Percentiles rank a stretch among this genome's conserved stretches.
Evolutionary conservation across 92 coral and sea anemone genomes (phyloP).

Genomic region (Isaurus tuberculatus): DNA sequence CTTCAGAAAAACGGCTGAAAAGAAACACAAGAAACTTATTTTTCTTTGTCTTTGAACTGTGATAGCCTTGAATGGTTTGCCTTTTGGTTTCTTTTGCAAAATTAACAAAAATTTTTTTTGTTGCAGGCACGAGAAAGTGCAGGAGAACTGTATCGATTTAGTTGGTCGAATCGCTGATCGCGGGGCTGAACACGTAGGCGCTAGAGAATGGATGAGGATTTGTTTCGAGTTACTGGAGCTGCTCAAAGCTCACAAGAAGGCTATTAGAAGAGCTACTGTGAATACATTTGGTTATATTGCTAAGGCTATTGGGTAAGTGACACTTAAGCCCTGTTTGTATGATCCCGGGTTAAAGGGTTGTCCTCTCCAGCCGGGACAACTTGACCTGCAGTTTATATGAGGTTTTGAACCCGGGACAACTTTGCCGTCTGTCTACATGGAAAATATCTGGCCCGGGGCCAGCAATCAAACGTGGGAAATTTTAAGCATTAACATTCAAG

Average conservation of each 20-base stretch:
- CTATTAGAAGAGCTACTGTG: conserved; percentile 98
- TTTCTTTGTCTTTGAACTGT: too few species aligned
- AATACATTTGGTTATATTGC: conserved; percentile 99
- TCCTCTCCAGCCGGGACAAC: too few species aligned
- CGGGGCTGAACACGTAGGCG: conserved; percentile 99
- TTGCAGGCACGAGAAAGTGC: conserved; percentile 92
- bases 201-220: conserved; percentile 99
- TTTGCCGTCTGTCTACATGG: too few species aligned
- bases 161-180: conserved; percentile 99
- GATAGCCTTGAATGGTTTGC: neutral
- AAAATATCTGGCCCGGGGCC: too few species aligned
- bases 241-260: conserved; percentile 98
- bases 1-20: neutral
- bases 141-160: conserved; percentile 97
- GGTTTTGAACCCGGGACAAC: too few species aligned
- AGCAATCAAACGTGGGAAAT: too few species aligned
- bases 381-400: too few species aligned
- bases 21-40: too few species aligned
- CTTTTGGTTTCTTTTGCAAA: neutral
- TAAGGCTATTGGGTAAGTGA: conserved; percentile 96
- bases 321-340: too few species aligned
- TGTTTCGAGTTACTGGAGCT: conserved; percentile 95
- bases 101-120: neutral
- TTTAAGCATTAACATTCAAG: too few species aligned
- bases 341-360: too few species aligned